Percentiles rank a stretch among this genome's conserved stretches.
These are phyloP conservation scores for Asteroscopus sphinx DNA, from an alignment of 2,888 invertebrate genomes.

Conservation along the genomic window DNA sequence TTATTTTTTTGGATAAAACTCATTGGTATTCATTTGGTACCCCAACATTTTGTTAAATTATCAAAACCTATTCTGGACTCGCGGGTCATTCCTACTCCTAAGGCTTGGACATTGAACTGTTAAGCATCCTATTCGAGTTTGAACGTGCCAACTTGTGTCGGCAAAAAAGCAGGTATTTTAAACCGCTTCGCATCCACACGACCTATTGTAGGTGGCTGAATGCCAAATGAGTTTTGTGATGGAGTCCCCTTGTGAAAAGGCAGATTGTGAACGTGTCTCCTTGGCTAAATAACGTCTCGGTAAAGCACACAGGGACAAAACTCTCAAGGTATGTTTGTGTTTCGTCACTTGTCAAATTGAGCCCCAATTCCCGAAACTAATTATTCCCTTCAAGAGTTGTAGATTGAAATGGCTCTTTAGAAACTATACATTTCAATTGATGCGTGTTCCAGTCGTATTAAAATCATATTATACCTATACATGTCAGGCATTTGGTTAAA, in stretches of 20 bases:
- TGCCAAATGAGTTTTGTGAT: constrained; percentile 89
- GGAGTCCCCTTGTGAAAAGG: constrained; percentile 80
- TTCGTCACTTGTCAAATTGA: constrained; percentile 50
- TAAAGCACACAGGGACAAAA: constrained; percentile 59
- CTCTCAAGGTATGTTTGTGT: constrained; percentile 45
- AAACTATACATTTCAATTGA: constrained; percentile 22
- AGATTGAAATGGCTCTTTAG: constrained; percentile 13
- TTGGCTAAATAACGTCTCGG: constrained; percentile 71
- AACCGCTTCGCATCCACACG: constrained; percentile 82
- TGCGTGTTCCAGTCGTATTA: constrained; percentile 14
- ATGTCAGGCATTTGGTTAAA: too few relatives aligned
- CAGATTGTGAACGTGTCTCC: constrained; percentile 79
- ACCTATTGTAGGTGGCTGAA: constrained; percentile 85
- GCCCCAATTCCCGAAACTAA: constrained; percentile 46
- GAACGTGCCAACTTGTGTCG: constrained; percentile 76
- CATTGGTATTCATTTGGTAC: too few relatives aligned
- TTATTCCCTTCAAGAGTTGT: constrained; percentile 26
- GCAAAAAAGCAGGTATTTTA: constrained; percentile 84
- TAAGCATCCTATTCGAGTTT: constrained; percentile 67
- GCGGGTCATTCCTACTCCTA: too few relatives aligned
- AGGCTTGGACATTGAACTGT: too few relatives aligned
- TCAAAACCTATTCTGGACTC: too few relatives aligned
- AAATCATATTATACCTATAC: not conserved
- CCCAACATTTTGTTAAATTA: too few relatives aligned
- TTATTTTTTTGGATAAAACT: too few relatives aligned